A percentile compares a stretch with the other conserved stretches of the same genome.
Evolutionary conservation across 2,797 vertebrate species (phyloP).

Genomic region (Melanotaenia parkinsoni): DNA sequence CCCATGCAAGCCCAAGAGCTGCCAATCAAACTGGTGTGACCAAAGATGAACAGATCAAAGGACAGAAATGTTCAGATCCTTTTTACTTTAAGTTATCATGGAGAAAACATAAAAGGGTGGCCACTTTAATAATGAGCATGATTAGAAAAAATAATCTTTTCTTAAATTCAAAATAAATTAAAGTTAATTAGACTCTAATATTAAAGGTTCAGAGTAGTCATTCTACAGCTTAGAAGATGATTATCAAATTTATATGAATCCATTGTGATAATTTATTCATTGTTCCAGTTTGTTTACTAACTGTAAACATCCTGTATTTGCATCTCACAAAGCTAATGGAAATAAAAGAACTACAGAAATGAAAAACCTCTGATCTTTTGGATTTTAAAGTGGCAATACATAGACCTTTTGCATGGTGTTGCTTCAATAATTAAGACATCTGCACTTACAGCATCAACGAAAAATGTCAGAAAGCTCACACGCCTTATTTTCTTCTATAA

Average conservation of each 20-base stretch:
- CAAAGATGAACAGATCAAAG: slow-evolving; percentile 7
- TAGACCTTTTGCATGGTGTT: background rate
- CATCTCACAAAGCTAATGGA: background rate
- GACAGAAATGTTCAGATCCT: background rate
- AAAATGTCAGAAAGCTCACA: background rate
- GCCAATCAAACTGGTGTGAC: slow-evolving; percentile 47
- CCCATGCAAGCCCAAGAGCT: slow-evolving; percentile 17
- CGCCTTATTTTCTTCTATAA: background rate
- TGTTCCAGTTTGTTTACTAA: background rate
- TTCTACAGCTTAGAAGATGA: background rate
- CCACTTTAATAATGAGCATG: background rate
- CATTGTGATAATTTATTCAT: background rate
- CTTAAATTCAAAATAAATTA: background rate
- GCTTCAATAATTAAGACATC: background rate
- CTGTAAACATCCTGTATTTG: background rate
- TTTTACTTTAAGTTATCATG: background rate
- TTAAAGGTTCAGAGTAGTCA: background rate
- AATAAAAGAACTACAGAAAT: background rate
- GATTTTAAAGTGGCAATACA: background rate
- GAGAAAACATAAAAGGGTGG: background rate
- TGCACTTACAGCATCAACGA: background rate
- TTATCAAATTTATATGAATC: background rate
- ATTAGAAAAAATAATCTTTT: background rate
- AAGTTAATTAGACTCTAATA: background rate
- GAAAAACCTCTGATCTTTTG: background rate